phyloP scores from a whole-genome alignment of 2,888 invertebrate genomes.

The Phyllotreta cruciferae region DNA sequence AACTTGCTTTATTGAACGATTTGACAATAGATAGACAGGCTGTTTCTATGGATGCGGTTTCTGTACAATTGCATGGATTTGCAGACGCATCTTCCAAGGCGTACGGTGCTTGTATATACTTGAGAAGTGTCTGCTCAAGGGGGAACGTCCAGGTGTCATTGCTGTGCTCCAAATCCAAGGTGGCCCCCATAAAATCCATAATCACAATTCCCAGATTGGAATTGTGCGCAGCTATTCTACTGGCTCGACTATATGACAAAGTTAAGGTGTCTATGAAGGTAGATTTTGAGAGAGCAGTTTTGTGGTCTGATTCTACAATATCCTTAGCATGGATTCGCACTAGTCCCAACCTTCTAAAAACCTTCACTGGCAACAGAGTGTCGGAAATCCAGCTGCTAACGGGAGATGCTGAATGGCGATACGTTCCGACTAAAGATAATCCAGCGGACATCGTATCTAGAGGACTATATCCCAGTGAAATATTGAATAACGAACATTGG shows the following conservation, averaged over 20 bases:
- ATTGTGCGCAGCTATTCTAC: constrained; percentile 1
- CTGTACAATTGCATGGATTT: constrained; percentile 25
- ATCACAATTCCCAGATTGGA: constrained; percentile 16
- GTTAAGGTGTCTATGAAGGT: neutral
- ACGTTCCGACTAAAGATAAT: constrained; percentile 15
- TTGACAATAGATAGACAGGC: constrained; percentile 15
- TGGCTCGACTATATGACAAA: neutral
- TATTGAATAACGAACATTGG: constrained; percentile 11
- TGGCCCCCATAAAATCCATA: constrained; percentile 21
- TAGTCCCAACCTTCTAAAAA: constrained; percentile 7
- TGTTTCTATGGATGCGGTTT: neutral
- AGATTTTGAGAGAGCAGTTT: neutral
- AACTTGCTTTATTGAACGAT: constrained; percentile 12
- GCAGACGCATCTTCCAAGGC: constrained; percentile 24
- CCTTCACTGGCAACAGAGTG: constrained; percentile 29
- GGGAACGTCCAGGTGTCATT: constrained; percentile 11
- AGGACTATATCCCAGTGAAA: constrained; percentile 17
- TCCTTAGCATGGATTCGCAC: constrained; percentile 21
- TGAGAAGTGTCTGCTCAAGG: constrained; percentile 17
- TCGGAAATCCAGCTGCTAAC: constrained; percentile 20
- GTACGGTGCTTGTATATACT: constrained; percentile 28
- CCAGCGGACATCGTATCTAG: constrained; percentile 30
- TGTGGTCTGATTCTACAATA: constrained; percentile 24
- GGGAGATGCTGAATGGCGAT: constrained; percentile 10
- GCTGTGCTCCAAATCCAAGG: constrained; percentile 22